Conservation (phyloP, 2,797 vertebrate genomes). For the Oreochromis mossambicus region DNA sequence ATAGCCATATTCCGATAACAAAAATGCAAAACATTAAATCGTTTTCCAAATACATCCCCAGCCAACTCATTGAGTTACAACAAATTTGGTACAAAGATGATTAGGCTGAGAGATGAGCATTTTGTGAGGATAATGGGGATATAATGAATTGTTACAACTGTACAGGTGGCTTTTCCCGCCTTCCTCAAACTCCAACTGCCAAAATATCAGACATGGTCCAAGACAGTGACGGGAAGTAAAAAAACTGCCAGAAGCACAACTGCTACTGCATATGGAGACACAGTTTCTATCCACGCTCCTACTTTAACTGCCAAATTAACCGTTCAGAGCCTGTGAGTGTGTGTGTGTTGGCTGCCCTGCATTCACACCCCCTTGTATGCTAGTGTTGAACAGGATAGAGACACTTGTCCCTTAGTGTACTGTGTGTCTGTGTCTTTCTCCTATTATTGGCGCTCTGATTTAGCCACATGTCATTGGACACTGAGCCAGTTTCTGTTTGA, state of each 20-base stretch:
- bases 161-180: slow-evolving; percentile 17
- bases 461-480: slow-evolving; percentile 61
- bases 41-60: neutral
- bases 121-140: neutral
- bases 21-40: neutral
- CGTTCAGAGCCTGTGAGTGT: neutral
- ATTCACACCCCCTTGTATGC: slow-evolving; percentile 30
- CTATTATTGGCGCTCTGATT: slow-evolving; percentile 27
- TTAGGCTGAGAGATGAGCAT: neutral
- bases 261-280: slow-evolving; percentile 44
- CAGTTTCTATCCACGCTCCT: slow-evolving; percentile 10
- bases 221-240: slow-evolving; percentile 17
- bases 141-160: neutral
- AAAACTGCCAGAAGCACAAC: slow-evolving; percentile 41
- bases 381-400: slow-evolving; percentile 25
- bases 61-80: neutral
- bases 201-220: slow-evolving; percentile 18
- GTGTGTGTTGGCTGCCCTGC: neutral
- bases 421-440: neutral
- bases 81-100: neutral
- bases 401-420: slow-evolving; percentile 31
- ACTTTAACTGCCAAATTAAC: slow-evolving; percentile 42
- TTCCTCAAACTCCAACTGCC: slow-evolving; percentile 15
- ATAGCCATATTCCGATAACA: neutral
- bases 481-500: slow-evolving; percentile 41